Base-by-base conservation (phyloP, 2,797 vertebrate species). In the Dendrocincla tyrannina region DNA sequence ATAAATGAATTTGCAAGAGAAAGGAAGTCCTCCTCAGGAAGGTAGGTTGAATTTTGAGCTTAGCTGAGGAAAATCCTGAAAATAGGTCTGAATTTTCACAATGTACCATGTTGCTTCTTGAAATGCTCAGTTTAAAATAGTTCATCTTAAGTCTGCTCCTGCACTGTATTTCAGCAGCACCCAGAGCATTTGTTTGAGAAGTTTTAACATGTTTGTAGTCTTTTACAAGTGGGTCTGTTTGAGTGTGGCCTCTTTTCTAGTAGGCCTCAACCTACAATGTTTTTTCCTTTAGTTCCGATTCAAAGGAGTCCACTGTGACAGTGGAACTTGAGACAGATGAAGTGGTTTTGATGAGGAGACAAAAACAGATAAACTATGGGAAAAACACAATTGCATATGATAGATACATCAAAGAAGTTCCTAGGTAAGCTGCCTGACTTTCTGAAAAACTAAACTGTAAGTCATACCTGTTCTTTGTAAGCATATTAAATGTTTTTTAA, bases 331-430 rank as follows among this genome's bases (percentile, higher is more conserved):
- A 99, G 97, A 99, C 98, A 0, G 99, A 99, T 17, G 99, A 99
- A 78, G 96, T 97, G 7, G 98, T 99, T 68, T 96, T 99, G 75
- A 98, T 99, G 96, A 98, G 99, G 68, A 98, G 99, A 78, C 99
- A 99, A 94, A 99, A 99, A 87, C 99, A 99, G 97, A 99, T 99
- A 70, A 99, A 98, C 96, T 99, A 99, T 2, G 99, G 99, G 19
- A 99, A 99, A 97, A 99, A 99, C 97, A 99, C 99, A 0, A 98
- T 99, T 30, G 99, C 99, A 11, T 99, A 99, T 5, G 99, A 99
- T 76, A 96, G 99, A 95, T 99, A 99, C 42, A 97, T 99, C 59
- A 98, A 98, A 76, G 99, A 99, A 92, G 98, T 99, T 58, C 99
- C 99, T 6, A 99, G 99, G 99, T 99, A 97, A 93, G 98, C 91